phyloP scores from a whole-genome alignment of 1,140 invertebrate species.

The Drosophila obscura region DNA sequence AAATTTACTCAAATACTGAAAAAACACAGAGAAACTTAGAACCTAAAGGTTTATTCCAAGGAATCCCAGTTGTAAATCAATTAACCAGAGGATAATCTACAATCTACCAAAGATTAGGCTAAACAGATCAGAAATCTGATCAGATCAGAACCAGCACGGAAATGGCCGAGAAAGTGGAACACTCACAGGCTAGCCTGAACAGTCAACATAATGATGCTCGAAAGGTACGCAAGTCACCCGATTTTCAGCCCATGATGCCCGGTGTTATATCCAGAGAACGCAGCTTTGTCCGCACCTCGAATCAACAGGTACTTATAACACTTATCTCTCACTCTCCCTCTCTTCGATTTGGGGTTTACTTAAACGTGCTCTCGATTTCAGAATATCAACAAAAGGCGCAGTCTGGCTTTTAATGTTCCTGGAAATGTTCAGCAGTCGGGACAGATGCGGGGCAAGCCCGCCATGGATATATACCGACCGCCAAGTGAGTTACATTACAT shows the following conservation, averaged over 20 bases:
- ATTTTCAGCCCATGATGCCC: conserved; percentile 74
- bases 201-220: conserved; percentile 71
- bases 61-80: conserved; percentile 33
- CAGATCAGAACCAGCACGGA: conserved; percentile 41
- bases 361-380: conserved; percentile 17
- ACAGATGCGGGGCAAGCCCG: conserved; percentile 88
- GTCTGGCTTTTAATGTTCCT: conserved; percentile 81
- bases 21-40: conserved; percentile 43
- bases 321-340: not conserved
- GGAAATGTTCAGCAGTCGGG: conserved; percentile 63
- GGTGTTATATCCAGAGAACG: conserved; percentile 86
- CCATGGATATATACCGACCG: conserved; percentile 93
- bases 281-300: conserved; percentile 86
- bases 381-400: conserved; percentile 82
- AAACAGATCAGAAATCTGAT: conserved; percentile 22
- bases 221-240: conserved; percentile 79
- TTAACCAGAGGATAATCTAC: conserved; percentile 40
- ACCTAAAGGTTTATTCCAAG: conserved; percentile 40
- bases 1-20: conserved; percentile 81
- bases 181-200: conserved; percentile 58
- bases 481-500: conserved; percentile 87
- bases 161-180: conserved; percentile 80
- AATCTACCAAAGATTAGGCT: conserved; percentile 70
- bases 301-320: conserved; percentile 84
- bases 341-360: too few relatives aligned